Conservation (phyloP, 2,888 invertebrate species). For the Apomyelois bistriatella region DNA sequence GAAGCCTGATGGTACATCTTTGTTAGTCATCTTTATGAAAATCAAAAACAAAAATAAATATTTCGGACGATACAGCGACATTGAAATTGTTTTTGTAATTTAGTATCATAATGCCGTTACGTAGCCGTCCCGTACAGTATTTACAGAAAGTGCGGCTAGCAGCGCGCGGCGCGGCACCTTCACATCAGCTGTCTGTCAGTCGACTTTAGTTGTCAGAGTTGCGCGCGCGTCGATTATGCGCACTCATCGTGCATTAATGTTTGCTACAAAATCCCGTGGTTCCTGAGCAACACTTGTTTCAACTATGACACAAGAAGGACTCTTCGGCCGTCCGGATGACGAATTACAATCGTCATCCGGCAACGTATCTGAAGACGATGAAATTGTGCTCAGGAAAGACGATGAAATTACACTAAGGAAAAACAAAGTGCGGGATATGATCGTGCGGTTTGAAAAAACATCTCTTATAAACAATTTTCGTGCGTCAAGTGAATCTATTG, state of each 20-base stretch:
- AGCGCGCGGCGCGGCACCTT: conserved; percentile 43
- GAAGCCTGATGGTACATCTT: no score
- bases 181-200: conserved; percentile 38
- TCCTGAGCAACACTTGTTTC: conserved; percentile 47
- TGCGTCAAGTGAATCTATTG: conserved; percentile 60
- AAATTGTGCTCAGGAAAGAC: conserved; percentile 57
- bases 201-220: conserved; percentile 44
- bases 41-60: no score
- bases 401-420: conserved; percentile 59
- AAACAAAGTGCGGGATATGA: conserved; percentile 68
- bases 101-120: no score
- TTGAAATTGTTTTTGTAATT: no score
- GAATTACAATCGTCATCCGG: conserved; percentile 53
- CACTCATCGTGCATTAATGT: conserved; percentile 53
- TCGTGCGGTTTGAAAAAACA: conserved; percentile 65
- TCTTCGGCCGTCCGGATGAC: conserved; percentile 49
- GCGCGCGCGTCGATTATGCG: conserved; percentile 57
- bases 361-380: conserved; percentile 57
- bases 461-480: conserved; percentile 44
- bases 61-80: no score
- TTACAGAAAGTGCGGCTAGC: conserved; percentile 31
- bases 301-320: conserved; percentile 67
- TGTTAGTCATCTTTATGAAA: no score
- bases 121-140: conserved; percentile 17
- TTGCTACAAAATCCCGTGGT: conserved; percentile 44